Evolutionary conservation across 2,113 vertebrate species (phyloP).

Genomic region (Vireo altiloquus): DNA sequence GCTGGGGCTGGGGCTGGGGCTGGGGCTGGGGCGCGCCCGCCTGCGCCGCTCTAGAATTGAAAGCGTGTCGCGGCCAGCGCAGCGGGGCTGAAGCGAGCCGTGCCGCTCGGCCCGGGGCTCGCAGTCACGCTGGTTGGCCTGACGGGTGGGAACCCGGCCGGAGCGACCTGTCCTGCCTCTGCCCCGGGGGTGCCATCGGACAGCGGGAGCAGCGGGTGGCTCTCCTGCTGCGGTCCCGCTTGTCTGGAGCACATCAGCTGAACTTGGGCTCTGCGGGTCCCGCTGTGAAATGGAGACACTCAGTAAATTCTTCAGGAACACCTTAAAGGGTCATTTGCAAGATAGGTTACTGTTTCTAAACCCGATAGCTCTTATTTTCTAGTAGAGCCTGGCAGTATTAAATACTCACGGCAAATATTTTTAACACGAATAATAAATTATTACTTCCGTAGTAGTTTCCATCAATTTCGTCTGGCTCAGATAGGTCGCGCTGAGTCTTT

Average conservation of each 20-base stretch:
- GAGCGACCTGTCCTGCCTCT: rapidly evolving
- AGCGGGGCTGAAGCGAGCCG: too few species aligned
- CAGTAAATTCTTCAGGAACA: rapidly evolving
- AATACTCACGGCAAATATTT: neutral
- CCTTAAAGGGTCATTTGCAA: neutral
- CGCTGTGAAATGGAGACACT: rapidly evolving
- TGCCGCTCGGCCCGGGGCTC: neutral
- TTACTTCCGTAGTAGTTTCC: neutral
- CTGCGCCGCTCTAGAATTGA: neutral
- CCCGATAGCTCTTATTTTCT: rapidly evolving
- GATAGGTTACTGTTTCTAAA: neutral
- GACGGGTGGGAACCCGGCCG: rapidly evolving
- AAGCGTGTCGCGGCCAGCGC: neutral
- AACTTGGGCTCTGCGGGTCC: neutral
- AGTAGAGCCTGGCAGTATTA: neutral
- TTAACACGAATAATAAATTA: neutral
- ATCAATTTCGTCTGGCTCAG: neutral
- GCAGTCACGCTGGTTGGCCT: rapidly evolving
- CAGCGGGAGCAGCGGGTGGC: rapidly evolving
- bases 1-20: neutral
- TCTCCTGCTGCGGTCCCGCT: rapidly evolving
- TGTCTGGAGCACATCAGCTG: rapidly evolving
- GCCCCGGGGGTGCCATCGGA: rapidly evolving
- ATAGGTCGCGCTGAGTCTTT: neutral
- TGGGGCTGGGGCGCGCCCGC: neutral